Percentiles rank a stretch among this genome's conserved stretches.
Evolutionary conservation across 1,140 invertebrate species (phyloP).

Genomic region (Aporrectodea caliginosa): DNA sequence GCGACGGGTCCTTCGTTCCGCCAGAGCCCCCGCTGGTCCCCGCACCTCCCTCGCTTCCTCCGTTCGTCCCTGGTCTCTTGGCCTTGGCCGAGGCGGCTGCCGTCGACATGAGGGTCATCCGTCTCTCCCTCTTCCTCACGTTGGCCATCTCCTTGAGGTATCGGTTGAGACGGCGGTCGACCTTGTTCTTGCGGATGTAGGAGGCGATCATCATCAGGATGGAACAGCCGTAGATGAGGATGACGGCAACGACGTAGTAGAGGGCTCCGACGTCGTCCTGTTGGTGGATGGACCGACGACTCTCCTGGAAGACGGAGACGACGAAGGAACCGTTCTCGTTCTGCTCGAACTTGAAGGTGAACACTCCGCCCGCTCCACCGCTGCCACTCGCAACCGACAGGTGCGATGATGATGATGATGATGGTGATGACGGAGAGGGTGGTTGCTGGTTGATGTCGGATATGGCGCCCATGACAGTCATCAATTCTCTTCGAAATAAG

Average conservation of each 20-base stretch:
- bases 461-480: too few relatives aligned
- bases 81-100: too few relatives aligned
- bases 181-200: slow-evolving; percentile 51
- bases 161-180: slow-evolving; percentile 47
- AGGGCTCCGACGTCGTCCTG: slow-evolving; percentile 50
- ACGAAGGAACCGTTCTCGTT: background rate
- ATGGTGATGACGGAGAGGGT: background rate
- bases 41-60: background rate
- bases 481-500: too few relatives aligned
- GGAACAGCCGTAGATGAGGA: slow-evolving; percentile 52
- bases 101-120: slow-evolving; percentile 5
- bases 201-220: slow-evolving; percentile 56
- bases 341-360: background rate
- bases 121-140: slow-evolving; percentile 9
- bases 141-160: slow-evolving; percentile 52
- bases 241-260: slow-evolving; percentile 53
- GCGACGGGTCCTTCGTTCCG: background rate
- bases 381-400: background rate
- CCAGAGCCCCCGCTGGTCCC: too few relatives aligned
- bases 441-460: too few relatives aligned
- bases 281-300: background rate
- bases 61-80: background rate
- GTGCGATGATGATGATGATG: too few relatives aligned
- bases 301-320: background rate
- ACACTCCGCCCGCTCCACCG: background rate